Conservation (phyloP, 1,140 invertebrate genomes). For the Acromyrmex heyeri region DNA sequence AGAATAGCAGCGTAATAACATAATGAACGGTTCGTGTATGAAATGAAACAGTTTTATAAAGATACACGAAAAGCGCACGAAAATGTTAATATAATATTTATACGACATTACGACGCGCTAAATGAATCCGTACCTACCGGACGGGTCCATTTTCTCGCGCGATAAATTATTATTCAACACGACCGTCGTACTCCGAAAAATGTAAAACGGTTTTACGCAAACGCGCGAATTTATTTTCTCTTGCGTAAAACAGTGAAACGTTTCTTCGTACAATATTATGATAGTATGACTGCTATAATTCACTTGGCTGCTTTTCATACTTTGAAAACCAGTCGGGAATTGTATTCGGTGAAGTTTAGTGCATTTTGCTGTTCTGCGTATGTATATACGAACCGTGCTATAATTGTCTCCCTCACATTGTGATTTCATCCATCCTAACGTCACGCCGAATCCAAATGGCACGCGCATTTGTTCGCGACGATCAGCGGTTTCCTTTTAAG, state of each 20-base stretch:
- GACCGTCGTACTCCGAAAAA: background rate
- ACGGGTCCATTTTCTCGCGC: background rate
- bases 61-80: background rate
- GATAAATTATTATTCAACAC: constrained; percentile 55
- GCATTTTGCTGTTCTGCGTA: constrained; percentile 14
- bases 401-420: constrained; percentile 26
- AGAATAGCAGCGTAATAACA: constrained; percentile 21
- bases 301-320: background rate
- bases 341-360: background rate
- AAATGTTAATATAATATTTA: constrained; percentile 62
- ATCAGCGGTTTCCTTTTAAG: constrained; percentile 73
- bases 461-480: constrained; percentile 75
- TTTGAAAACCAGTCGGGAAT: background rate
- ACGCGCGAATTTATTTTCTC: constrained; percentile 36
- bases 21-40: background rate
- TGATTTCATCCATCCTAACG: constrained; percentile 19
- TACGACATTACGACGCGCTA: constrained; percentile 48
- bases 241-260: background rate
- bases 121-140: constrained; percentile 41
- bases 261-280: constrained; percentile 37
- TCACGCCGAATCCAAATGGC: constrained; percentile 56
- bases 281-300: constrained; percentile 1
- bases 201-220: constrained; percentile 26
- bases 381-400: constrained; percentile 13
- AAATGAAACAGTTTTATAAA: background rate